Evolutionary conservation across 2,888 invertebrate species (phyloP).

Genomic region (Petrolisthes manimaculis): DNA sequence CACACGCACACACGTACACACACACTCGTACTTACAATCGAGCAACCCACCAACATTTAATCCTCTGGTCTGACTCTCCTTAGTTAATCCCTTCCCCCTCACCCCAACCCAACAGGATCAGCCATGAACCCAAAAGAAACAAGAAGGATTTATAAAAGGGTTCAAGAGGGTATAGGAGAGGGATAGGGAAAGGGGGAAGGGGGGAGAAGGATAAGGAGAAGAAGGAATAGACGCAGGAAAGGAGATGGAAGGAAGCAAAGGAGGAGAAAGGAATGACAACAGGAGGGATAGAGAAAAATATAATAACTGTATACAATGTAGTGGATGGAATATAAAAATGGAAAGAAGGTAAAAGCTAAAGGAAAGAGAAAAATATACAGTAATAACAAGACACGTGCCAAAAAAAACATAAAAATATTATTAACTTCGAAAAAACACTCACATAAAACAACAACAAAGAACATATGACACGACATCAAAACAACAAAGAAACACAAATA

Average conservation of each 20-base stretch:
- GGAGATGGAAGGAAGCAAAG: neutral
- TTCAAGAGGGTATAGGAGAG: neutral
- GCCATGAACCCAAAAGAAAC: no score
- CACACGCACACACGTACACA: no score
- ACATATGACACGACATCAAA: neutral
- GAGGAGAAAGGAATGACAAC: neutral
- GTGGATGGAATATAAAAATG: neutral
- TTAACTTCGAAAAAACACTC: no score
- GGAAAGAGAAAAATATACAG: neutral
- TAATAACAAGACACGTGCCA: no score
- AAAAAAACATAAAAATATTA: no score
- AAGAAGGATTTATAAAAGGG: conserved; percentile 2
- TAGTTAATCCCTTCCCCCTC: neutral
- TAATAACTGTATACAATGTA: neutral
- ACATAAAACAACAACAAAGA: no score
- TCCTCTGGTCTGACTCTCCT: conserved; percentile 1
- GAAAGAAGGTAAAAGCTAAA: neutral
- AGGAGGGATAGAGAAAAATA: neutral
- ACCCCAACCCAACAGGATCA: neutral
- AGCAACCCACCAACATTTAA: neutral
- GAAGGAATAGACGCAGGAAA: neutral
- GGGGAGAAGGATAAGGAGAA: neutral
- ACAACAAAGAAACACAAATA: neutral
- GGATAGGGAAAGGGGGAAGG: neutral
- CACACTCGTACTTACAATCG: neutral